phyloP scores from a whole-genome alignment of 2,888 invertebrate genomes.

The Macrosiphum euphorbiae region DNA sequence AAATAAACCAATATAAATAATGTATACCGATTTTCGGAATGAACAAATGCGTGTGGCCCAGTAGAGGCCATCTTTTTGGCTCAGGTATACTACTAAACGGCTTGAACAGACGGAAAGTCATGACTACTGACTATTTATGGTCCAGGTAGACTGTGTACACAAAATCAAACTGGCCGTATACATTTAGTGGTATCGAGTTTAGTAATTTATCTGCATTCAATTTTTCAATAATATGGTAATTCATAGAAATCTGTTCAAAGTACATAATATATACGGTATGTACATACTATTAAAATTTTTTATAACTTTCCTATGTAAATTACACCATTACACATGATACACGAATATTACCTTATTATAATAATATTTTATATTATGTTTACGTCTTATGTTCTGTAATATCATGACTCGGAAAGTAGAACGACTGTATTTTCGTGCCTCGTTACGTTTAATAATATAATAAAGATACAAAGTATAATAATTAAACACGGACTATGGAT shows the following conservation, averaged over 20 bases:
- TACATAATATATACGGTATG: not conserved
- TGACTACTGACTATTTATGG: not conserved
- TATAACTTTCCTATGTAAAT: not conserved
- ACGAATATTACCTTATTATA: not conserved
- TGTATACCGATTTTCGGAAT: conserved; percentile 68
- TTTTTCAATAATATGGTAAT: not conserved
- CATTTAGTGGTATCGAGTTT: not conserved
- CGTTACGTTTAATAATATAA: not conserved
- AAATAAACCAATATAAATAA: not conserved
- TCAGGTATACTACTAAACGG: conserved; percentile 65
- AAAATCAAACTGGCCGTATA: not conserved
- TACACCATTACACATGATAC: not conserved
- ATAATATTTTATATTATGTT: not conserved
- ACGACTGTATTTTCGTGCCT: not conserved
- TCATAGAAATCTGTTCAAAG: not conserved
- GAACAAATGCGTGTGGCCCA: conserved; percentile 71
- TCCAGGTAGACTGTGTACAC: not conserved
- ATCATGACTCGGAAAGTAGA: not conserved
- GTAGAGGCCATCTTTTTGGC: conserved; percentile 68
- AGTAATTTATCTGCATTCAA: not conserved
- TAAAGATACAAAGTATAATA: not conserved
- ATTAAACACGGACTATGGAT: not conserved
- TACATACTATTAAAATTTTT: not conserved
- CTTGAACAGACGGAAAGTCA: conserved; percentile 8
- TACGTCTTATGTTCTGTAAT: not conserved